Evolutionary conservation across 2,113 vertebrate genomes (phyloP).

Genomic region (Perca schrenkii): DNA sequence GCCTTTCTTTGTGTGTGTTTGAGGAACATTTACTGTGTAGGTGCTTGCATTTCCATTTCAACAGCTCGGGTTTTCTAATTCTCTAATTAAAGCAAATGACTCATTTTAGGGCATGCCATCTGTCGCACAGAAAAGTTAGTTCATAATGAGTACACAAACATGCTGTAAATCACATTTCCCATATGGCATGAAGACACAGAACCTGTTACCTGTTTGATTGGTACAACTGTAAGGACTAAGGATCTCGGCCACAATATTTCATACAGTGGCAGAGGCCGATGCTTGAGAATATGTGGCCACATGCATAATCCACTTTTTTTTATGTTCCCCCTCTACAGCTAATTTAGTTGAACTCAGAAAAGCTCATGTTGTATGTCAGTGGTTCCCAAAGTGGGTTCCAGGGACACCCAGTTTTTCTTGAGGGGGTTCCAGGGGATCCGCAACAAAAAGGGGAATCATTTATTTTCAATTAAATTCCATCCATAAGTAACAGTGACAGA

Average conservation of each 20-base stretch:
- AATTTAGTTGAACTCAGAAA: background rate
- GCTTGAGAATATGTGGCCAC: background rate
- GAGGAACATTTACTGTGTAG: background rate
- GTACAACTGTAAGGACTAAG: background rate
- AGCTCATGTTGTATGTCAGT: background rate
- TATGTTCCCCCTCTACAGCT: too few relatives aligned
- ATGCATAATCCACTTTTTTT: background rate
- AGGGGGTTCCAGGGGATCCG: too few relatives aligned
- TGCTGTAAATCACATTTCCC: conserved; percentile 7
- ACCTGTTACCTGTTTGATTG: background rate
- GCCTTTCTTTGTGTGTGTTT: background rate
- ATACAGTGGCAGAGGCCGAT: background rate
- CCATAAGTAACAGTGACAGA: too few relatives aligned
- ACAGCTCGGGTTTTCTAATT: conserved; percentile 14
- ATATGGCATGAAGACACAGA: background rate
- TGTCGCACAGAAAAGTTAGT: background rate
- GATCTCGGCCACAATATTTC: background rate
- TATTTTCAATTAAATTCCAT: too few relatives aligned
- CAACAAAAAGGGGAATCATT: too few relatives aligned
- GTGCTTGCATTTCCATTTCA: background rate
- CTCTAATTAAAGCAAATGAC: conserved; percentile 11
- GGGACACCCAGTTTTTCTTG: too few relatives aligned
- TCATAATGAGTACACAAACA: background rate
- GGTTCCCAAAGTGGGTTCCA: too few relatives aligned
- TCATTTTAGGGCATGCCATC: background rate